These are phyloP conservation scores for Coracias cyanogaster DNA, from an alignment of 2,797 vertebrate genomes.

Conservation along the genomic window DNA sequence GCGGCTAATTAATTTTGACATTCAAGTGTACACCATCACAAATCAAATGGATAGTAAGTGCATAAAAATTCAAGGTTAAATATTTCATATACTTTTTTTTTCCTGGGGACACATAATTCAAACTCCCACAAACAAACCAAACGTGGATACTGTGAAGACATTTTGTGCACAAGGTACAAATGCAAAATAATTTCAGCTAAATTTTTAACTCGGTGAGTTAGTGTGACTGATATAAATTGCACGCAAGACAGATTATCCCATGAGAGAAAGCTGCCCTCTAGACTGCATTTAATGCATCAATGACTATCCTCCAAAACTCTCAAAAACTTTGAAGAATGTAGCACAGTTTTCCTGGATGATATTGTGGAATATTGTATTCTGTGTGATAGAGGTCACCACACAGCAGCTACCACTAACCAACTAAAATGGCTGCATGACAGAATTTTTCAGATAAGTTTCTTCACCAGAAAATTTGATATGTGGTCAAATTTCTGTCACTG, in stretches of 20 bases:
- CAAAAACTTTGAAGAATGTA: neutral
- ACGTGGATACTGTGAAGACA: neutral
- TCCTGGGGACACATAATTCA: neutral
- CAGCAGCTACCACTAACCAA: neutral
- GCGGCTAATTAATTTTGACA: slow-evolving; percentile 1
- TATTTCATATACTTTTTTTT: neutral
- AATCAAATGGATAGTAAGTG: neutral
- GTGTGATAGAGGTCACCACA: neutral
- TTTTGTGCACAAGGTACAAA: neutral
- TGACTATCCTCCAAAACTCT: neutral
- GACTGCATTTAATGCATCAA: neutral
- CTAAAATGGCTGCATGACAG: neutral
- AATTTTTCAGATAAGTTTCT: neutral
- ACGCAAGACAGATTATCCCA: neutral
- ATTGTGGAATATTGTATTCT: neutral
- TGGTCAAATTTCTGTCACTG: neutral
- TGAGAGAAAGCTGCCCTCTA: neutral
- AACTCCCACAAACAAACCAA: neutral
- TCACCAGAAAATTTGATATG: neutral
- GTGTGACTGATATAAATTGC: neutral
- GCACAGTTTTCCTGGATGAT: neutral
- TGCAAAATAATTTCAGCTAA: neutral
- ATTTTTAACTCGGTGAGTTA: neutral
- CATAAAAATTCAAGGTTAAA: neutral
- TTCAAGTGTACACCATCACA: neutral